Conservation (phyloP, 2,888 invertebrate genomes). For the Pediacus dermestoides region DNA sequence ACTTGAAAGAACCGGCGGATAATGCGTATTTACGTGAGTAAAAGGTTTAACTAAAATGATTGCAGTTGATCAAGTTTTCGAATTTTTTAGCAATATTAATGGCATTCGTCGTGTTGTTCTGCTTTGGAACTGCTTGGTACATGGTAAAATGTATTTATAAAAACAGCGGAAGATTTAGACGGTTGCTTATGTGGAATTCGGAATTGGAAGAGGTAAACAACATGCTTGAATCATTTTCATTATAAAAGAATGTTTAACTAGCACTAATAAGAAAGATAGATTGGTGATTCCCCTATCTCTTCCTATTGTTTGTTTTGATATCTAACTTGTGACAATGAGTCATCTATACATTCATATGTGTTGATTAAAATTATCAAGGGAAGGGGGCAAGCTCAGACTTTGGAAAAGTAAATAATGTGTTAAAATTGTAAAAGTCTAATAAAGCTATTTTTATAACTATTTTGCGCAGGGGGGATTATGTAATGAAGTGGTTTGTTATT, state of each 20-base stretch:
- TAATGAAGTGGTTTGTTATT: no score
- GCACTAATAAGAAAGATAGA: slow-evolving; percentile 7
- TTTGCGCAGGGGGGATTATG: no score
- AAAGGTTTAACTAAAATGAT: slow-evolving; percentile 1
- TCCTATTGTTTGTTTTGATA: slow-evolving; percentile 2
- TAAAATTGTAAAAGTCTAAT: no score
- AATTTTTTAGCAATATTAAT: slow-evolving; percentile 44
- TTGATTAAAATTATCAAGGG: no score
- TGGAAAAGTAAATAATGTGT: no score
- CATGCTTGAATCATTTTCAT: no score
- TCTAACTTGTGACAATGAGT: slow-evolving; percentile 5
- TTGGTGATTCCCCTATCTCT: not conserved
- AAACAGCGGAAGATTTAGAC: slow-evolving; percentile 37
- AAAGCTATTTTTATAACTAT: no score
- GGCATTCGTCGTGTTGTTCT: slow-evolving; percentile 48
- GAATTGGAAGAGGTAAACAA: slow-evolving; percentile 46
- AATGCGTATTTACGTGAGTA: slow-evolving; percentile 49
- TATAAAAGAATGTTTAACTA: no score
- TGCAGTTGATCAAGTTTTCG: no score
- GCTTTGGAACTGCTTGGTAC: slow-evolving; percentile 50
- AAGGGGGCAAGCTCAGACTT: no score
- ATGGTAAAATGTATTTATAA: slow-evolving; percentile 50
- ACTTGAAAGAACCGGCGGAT: slow-evolving; percentile 47
- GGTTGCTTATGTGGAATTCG: slow-evolving; percentile 31
- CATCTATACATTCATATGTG: slow-evolving; percentile 12